These are phyloP conservation scores for Coboldia fuscipes DNA, from an alignment of 1,140 invertebrate genomes.

Conservation along the genomic window DNA sequence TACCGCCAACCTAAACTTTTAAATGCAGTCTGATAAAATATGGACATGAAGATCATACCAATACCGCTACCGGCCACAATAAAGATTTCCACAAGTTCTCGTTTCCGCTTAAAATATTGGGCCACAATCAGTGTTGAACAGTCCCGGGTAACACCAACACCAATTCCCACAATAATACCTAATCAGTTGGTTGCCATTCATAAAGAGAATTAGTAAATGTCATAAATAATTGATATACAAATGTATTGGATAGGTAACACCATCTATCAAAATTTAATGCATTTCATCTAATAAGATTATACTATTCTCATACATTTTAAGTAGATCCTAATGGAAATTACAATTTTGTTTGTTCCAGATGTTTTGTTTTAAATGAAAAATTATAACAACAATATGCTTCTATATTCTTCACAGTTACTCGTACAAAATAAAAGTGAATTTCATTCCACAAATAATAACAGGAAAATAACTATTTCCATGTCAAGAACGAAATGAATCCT, in stretches of 20 bases:
- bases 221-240: no score
- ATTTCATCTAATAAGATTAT: no score
- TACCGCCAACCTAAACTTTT: conserved; percentile 3
- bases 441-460: no score
- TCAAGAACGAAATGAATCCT: no score
- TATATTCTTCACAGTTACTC: conserved; percentile 10
- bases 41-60: conserved; percentile 64
- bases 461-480: no score
- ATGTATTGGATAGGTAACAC: no score
- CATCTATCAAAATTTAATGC: no score
- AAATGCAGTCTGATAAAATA: conserved; percentile 54
- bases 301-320: no score
- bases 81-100: conserved; percentile 73
- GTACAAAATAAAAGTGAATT: conserved; percentile 9
- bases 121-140: conserved; percentile 78
- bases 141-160: conserved; percentile 61
- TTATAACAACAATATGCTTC: neutral
- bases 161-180: conserved; percentile 48
- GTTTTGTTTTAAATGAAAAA: no score
- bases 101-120: conserved; percentile 66
- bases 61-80: conserved; percentile 66
- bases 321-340: no score
- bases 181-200: conserved; percentile 7
- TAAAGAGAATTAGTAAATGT: no score
- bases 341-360: no score